These are phyloP conservation scores for Sebastes nivosus DNA, from an alignment of 2,797 vertebrate genomes.

Conservation along the genomic window DNA sequence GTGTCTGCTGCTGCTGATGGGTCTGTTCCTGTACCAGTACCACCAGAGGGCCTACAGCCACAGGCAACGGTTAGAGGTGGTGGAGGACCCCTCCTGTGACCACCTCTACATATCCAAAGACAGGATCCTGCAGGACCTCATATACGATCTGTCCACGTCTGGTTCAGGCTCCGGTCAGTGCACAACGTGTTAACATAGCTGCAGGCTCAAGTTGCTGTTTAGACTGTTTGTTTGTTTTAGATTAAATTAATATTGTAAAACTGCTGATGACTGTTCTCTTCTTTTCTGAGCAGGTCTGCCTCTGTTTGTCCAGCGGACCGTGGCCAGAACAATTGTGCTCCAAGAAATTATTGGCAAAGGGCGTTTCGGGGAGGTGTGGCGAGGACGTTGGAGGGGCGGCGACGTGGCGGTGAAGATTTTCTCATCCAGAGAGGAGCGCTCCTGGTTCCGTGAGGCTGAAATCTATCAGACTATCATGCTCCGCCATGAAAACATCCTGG, in stretches of 20 bases:
- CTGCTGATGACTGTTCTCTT: background rate
- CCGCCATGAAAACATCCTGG: constrained; percentile 94
- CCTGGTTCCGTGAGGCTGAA: constrained; percentile 96
- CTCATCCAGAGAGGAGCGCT: constrained; percentile 94
- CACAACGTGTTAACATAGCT: background rate
- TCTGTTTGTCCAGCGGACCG: constrained; percentile 93
- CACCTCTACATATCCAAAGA: constrained; percentile 94
- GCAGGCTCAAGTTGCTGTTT: background rate
- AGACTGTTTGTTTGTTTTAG: background rate
- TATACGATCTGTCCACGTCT: constrained; percentile 95
- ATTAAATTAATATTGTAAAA: background rate
- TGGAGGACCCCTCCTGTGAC: constrained; percentile 95
- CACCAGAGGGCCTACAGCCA: constrained; percentile 93
- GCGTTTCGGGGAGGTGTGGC: constrained; percentile 95
- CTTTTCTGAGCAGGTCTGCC: constrained; percentile 85
- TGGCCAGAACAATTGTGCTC: constrained; percentile 94
- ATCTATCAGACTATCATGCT: constrained; percentile 98
- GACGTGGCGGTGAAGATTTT: constrained; percentile 97
- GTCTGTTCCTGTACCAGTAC: constrained; percentile 90
- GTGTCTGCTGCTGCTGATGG: constrained; percentile 88
- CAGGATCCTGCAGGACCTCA: constrained; percentile 94
- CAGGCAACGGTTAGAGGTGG: constrained; percentile 91
- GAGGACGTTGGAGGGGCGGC: constrained; percentile 92
- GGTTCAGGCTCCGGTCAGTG: constrained; percentile 93
- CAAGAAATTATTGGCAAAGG: constrained; percentile 97